These are phyloP conservation scores for Dicerorhinus sumatrensis DNA, from an alignment of 2,113 vertebrate species.

Conservation along the genomic window DNA sequence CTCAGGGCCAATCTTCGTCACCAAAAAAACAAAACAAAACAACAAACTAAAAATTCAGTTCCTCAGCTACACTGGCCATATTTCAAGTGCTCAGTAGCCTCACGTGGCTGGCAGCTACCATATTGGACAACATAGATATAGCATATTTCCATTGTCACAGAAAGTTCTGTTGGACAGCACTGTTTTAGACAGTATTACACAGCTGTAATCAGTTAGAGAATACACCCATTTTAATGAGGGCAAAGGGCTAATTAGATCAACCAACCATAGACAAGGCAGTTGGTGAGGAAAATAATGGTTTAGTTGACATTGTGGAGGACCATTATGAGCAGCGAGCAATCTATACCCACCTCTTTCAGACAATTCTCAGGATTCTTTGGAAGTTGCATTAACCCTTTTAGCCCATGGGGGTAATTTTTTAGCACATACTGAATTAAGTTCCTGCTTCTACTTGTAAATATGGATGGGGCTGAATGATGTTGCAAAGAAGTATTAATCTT, in stretches of 20 bases:
- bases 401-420: not conserved
- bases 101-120: not conserved
- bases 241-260: constrained; percentile 17
- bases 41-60: not conserved
- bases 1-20: too few relatives aligned
- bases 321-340: not conserved
- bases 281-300: not conserved
- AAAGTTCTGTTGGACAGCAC: not conserved
- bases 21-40: not conserved
- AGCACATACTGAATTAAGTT: not conserved
- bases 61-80: not conserved
- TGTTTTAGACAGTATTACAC: not conserved
- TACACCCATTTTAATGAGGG: not conserved
- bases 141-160: not conserved
- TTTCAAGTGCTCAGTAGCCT: not conserved
- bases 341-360: not conserved
- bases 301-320: not conserved
- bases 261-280: not conserved
- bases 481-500: not conserved
- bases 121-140: not conserved
- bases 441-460: not conserved
- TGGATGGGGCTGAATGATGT: not conserved
- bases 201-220: not conserved
- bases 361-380: not conserved
- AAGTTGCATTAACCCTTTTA: not conserved